These are phyloP conservation scores for Hippopotamyrus pictus DNA, from an alignment of 2,797 vertebrate species.

Conservation along the genomic window DNA sequence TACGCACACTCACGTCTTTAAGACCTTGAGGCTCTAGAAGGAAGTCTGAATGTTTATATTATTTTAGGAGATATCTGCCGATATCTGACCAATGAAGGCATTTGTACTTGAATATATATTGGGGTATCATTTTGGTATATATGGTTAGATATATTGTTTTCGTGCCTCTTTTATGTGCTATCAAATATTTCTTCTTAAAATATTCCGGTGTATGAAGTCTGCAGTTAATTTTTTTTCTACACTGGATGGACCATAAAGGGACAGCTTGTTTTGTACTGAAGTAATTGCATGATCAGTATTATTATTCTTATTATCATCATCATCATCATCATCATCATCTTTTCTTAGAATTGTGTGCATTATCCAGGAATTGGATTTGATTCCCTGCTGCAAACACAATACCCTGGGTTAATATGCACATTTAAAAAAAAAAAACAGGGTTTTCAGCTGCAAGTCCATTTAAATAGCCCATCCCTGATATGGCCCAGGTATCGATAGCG, in stretches of 20 bases:
- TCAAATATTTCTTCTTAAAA: not conserved
- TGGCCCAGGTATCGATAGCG: not conserved
- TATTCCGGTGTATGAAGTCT: not conserved
- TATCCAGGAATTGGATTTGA: not conserved
- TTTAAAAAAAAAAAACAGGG: not conserved
- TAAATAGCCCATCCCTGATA: too few relatives aligned
- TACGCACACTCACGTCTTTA: not conserved
- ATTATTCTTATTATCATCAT: conserved; percentile 1
- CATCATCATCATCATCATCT: not conserved
- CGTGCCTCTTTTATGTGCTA: not conserved
- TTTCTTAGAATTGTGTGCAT: not conserved
- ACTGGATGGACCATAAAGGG: not conserved
- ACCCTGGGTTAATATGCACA: not conserved
- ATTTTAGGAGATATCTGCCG: not conserved
- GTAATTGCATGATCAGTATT: not conserved
- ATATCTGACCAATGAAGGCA: not conserved
- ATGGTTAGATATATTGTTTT: not conserved
- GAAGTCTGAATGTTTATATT: not conserved
- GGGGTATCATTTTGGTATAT: not conserved
- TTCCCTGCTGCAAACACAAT: not conserved
- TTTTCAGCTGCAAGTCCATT: not conserved
- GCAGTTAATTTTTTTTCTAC: not conserved
- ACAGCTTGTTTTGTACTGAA: not conserved
- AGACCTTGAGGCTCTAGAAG: not conserved
- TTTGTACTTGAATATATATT: not conserved